Base-by-base conservation (phyloP, 2,797 vertebrate genomes). In the Oreortyx pictus region DNA sequence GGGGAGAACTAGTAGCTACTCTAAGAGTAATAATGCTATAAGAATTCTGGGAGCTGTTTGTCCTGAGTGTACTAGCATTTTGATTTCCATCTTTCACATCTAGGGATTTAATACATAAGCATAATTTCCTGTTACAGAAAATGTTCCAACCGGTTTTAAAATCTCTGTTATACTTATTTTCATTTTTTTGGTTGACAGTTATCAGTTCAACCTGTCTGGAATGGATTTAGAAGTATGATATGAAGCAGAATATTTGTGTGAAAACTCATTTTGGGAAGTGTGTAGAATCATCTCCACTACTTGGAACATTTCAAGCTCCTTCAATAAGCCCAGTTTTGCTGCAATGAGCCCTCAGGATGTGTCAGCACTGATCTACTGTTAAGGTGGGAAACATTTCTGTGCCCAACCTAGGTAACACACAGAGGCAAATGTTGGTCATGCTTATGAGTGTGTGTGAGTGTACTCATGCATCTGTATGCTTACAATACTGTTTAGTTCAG, bases 1-100 rank as follows among this genome's bases (percentile, higher is more conserved):
- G 31, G 20, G 33, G 14, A 86, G 22, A 88, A 61, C 24, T 46
- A 67, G 33, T 33, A 74, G 29, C 9, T 56, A 81, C 9, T 66
- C 8, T 25, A 62, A 81, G 70, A 86, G 5, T 88, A 92, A 70
- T 52, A 76, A 79, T 33, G 11, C 17, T 82, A 20, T 39, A 35
- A 77, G 49, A 74, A 47, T 85, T n/a, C 57, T 72, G 66, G 46
- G 71, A 67, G 46, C 2, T 49, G 17, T 71, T 68, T 59, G 2
- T 74, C 88, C 57, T 73, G 57, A 67, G 24, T 68, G 76, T 91
- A 33, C 22, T 24, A 56, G 54, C 54, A 47, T 62, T 77, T 86
- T 90, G 12, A 56, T 76, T 93, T 88, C 54, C 29, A 29, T 68
- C 25, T 79, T 90, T 54, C 13, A n/a, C 80, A 46, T 90, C n/a